Conservation (phyloP, 2,888 invertebrate genomes). For the Liopterus haemorrhoidalis region DNA sequence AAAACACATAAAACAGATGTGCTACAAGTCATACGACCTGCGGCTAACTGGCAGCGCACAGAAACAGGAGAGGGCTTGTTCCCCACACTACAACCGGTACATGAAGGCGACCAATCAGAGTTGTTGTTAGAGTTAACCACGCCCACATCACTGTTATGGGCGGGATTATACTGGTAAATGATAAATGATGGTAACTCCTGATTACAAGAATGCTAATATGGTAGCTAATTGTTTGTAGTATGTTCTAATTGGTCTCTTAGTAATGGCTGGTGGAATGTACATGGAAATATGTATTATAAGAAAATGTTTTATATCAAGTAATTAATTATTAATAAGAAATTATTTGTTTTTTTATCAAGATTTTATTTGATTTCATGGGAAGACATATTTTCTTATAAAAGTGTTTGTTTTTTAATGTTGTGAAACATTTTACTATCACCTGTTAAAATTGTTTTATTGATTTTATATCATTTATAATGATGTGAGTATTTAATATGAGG, state of each 20-base stretch:
- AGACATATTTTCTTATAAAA: no score
- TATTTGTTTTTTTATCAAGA: no score
- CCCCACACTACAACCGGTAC: no score
- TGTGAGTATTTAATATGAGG: no score
- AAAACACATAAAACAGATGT: slow-evolving; percentile 27
- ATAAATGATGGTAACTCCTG: slow-evolving; percentile 46
- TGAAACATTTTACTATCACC: no score
- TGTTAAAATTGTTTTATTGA: no score
- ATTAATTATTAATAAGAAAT: no score
- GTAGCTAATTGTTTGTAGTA: slow-evolving; percentile 45
- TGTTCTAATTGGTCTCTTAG: slow-evolving; percentile 37
- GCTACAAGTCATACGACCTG: slow-evolving; percentile 16
- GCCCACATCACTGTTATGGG: slow-evolving; percentile 38
- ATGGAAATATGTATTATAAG: background rate
- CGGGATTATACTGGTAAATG: slow-evolving; percentile 32
- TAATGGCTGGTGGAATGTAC: background rate
- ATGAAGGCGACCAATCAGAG: slow-evolving; percentile 32
- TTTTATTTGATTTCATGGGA: no score
- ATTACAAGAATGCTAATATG: slow-evolving; percentile 45
- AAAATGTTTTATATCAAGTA: no score
- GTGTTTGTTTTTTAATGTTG: no score
- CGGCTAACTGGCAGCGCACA: slow-evolving; percentile 11
- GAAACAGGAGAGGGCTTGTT: no score
- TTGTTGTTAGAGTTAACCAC: slow-evolving; percentile 32
- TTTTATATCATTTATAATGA: no score